Evolutionary conservation across 2,113 vertebrate genomes (phyloP), one percentile per base, ranked within the genome.

Genomic region (Anas platyrhynchos): DNA sequence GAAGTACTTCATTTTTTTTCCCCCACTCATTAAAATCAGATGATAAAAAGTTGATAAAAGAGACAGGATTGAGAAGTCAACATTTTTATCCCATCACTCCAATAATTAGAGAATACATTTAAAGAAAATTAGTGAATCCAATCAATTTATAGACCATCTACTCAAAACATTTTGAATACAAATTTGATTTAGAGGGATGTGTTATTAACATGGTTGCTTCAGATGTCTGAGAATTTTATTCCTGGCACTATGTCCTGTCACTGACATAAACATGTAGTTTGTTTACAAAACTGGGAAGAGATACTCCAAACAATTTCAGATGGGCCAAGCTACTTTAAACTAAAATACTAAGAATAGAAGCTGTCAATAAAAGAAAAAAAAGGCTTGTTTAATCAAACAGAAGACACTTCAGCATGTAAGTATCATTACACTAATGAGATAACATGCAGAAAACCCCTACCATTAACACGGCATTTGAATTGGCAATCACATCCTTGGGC

Each of bases 381-480:
- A 44, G 38, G 26, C 16, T 78, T 58, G 58, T 90, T 95, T 95
- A 94, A 93, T 36, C 56, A 85, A 93, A 88, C 26, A 84, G 46
- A 95, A 97, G 93, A 81, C 43, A 94, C 86, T 96, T 62, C 26
- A 90, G 86, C 76, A 83, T 38, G 31, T 79, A 86, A 94, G 76
- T 23, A 86, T 72, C 68, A 90, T 85, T 91, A 94, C 83, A 95
- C 55, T 91, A 88, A 93, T 36, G 48, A 97, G 71, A 68, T 54
- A 97, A 95, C 77, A 91, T 73, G 74, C 92, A 96, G 86, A 86
- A 94, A 87, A 88, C 63, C 93, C 99, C 98, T 98, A 99, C 99
- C 96, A 98, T 97, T 95, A 98, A 98, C 54, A 99, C 98, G 7
- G 99, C 97, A 97, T 98, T 99, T 96, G 99, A 98, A 97, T 95